Conservation (phyloP, 1,140 invertebrate genomes). For the Augochlora pura region DNA sequence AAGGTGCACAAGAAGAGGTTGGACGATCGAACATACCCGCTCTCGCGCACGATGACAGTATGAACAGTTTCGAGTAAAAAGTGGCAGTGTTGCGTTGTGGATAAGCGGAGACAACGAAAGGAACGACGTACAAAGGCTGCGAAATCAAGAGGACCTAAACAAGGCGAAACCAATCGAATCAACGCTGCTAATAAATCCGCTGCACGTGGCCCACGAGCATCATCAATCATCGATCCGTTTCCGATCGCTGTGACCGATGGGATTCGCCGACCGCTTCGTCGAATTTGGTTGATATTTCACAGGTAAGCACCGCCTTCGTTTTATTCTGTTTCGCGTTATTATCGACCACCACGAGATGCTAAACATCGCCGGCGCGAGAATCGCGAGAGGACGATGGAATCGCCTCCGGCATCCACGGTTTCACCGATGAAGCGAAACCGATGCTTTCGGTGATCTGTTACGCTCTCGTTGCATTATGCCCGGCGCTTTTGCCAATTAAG, state of each 20-base stretch:
- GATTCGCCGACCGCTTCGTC: slow-evolving; percentile 40
- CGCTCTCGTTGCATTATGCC: too few relatives aligned
- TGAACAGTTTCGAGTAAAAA: background rate
- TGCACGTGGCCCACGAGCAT: slow-evolving; percentile 44
- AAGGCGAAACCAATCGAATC: background rate
- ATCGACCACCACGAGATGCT: too few relatives aligned
- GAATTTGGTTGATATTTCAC: slow-evolving; percentile 52
- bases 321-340: too few relatives aligned
- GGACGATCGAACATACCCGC: background rate
- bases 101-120: background rate
- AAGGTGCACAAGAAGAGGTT: background rate
- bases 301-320: slow-evolving; percentile 37
- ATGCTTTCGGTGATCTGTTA: too few relatives aligned
- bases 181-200: background rate
- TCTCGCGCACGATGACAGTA: background rate
- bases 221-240: slow-evolving; percentile 43
- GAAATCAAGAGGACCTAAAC: background rate
- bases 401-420: too few relatives aligned
- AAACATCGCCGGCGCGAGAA: too few relatives aligned
- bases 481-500: background rate
- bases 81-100: slow-evolving; percentile 25
- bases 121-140: background rate
- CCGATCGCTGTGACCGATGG: slow-evolving; percentile 20
- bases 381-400: too few relatives aligned
- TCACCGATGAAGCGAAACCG: too few relatives aligned